A percentile compares a stretch with the other conserved stretches of the same genome.
phyloP scores from a whole-genome alignment of 2,113 vertebrate species.

The Oryzias curvinotus region DNA sequence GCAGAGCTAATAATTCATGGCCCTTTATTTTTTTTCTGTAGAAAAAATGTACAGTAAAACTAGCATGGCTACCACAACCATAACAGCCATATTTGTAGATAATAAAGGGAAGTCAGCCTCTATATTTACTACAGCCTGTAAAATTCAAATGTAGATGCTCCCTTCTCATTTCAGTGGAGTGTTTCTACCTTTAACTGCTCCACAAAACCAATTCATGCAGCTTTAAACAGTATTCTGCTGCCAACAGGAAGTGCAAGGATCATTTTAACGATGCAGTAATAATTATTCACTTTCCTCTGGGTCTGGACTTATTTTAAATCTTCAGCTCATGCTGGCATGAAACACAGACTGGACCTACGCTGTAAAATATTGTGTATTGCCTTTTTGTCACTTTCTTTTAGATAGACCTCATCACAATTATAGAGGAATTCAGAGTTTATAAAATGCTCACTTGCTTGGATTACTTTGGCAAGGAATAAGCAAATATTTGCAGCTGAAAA shows the following conservation, averaged over 20 bases:
- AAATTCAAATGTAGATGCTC: background rate
- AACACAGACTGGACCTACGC: slow-evolving; percentile 25
- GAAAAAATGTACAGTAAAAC: too few relatives aligned
- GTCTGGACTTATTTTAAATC: slow-evolving; percentile 40
- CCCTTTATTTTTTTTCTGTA: too few relatives aligned
- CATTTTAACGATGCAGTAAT: slow-evolving; percentile 18
- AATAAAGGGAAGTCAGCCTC: background rate
- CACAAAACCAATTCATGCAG: slow-evolving; percentile 7
- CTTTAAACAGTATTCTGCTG: slow-evolving; percentile 19
- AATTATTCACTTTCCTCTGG: slow-evolving; percentile 35
- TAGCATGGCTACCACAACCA: background rate
- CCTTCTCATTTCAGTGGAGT: background rate
- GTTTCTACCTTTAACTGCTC: background rate
- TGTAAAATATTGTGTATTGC: slow-evolving; percentile 28
- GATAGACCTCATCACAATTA: slow-evolving; percentile 33
- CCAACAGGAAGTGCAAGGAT: slow-evolving; percentile 15
- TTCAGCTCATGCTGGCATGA: slow-evolving; percentile 39
- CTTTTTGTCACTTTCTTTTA: slow-evolving; percentile 30
- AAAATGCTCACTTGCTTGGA: slow-evolving; percentile 61
- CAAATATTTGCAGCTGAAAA: too few relatives aligned
- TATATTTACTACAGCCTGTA: background rate
- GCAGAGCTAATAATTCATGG: too few relatives aligned
- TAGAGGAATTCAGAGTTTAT: slow-evolving; percentile 45
- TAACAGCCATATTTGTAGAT: too few relatives aligned
- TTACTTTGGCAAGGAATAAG: slow-evolving; percentile 7